Conservation (phyloP, 2,113 vertebrate genomes). For the Probosciger aterrimus region DNA sequence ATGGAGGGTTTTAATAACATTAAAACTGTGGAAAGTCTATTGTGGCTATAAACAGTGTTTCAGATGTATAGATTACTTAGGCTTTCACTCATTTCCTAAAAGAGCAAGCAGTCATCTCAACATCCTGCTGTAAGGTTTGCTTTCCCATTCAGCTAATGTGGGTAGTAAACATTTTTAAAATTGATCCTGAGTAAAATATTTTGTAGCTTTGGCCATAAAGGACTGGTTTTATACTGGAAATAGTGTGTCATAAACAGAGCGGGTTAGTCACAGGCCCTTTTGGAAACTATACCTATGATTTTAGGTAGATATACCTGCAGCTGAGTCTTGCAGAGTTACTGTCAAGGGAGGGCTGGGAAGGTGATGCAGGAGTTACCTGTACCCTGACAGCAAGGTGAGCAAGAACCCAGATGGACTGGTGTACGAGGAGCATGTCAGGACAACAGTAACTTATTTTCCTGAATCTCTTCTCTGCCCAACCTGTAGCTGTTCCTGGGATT, state of each 20-base stretch:
- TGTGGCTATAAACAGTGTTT: not conserved
- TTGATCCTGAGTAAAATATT: not conserved
- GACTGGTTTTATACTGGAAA: not conserved
- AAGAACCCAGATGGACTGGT: too few species aligned
- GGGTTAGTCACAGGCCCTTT: not conserved
- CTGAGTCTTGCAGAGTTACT: not conserved
- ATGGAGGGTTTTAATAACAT: not conserved
- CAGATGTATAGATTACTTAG: not conserved
- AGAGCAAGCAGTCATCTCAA: not conserved
- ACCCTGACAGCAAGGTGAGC: too few species aligned
- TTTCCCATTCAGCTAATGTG: not conserved
- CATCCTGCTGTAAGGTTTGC: not conserved
- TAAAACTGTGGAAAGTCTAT: not conserved
- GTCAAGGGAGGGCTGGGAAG: not conserved
- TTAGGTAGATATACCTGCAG: not conserved
- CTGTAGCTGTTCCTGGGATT: not conserved
- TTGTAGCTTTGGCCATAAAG: not conserved
- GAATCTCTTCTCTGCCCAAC: too few species aligned
- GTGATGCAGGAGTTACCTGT: not conserved
- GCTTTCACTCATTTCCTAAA: not conserved
- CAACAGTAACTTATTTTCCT: not conserved
- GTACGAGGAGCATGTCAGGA: not conserved
- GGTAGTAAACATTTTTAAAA: not conserved
- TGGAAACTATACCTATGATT: not conserved
- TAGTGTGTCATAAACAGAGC: not conserved